Evolutionary conservation across 2,113 vertebrate genomes (phyloP), one percentile per base, ranked within the genome.

Genomic region (Myodes glareolus): DNA sequence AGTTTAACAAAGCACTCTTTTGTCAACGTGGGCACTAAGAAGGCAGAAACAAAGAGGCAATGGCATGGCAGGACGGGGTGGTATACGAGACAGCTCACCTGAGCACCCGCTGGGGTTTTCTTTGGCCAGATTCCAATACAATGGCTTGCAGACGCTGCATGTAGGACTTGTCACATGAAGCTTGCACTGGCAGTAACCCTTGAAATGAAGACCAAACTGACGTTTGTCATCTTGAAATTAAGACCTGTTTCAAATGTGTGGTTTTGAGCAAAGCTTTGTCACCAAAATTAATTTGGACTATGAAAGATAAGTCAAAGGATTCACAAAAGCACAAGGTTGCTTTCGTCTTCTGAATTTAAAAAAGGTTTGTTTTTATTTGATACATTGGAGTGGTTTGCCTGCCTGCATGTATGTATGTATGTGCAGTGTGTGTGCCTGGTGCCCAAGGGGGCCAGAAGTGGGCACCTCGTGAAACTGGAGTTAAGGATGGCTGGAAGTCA

Each of bases 121-220:
- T 78, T 75, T 80, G 92, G 98, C 98, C 94, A 99, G 98, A 95
- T 99, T 99, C 99, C 99, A 99, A 98, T 99, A 99, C 31, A 99
- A 98, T 0, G 99, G 99, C 97, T 99, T 99, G 97, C 99, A 99
- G 89, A 91, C 98, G 97, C 98, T 98, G 96, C 99, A 99, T 1
- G 98, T 97, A 47, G 98, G 95, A 87, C 99, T 99, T 97, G 99
- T 98, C 7, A 99, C 99, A 0, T 99, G 98, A 91, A 98, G 96
- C 88, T 99, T 98, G 97, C 99, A 99, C 42, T 98, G 98, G 89
- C 99, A 99, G 78, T 97, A 97, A 0, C 98, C 99, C 99, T 99
- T 97, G 88, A 39, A 78, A 98, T 96, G 72, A 96, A 95, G 96
- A 94, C 23, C 73, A 92, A 89, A 70, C 47, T 39, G 45, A 84